These are phyloP conservation scores for Dicrurus megarhynchus DNA, from an alignment of 2,113 vertebrate genomes.

Conservation along the genomic window DNA sequence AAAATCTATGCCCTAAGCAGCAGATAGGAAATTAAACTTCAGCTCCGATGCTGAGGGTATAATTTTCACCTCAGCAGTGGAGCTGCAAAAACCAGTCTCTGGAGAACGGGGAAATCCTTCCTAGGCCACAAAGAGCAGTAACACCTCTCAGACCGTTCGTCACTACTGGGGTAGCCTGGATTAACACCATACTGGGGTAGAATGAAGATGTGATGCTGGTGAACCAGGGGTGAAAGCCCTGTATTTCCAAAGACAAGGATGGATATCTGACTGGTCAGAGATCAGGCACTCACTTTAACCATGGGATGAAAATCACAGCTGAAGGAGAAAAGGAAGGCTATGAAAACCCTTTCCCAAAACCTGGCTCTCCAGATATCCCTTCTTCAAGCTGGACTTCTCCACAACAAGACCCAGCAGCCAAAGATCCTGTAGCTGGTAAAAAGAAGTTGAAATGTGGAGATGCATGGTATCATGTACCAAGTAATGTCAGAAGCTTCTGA, in stretches of 20 bases:
- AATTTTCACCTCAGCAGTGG: constrained; percentile 11
- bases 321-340: background rate
- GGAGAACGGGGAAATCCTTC: constrained; percentile 9
- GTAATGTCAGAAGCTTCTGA: background rate
- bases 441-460: background rate
- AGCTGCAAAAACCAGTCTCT: constrained; percentile 1
- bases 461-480: background rate
- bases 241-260: background rate
- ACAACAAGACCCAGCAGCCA: background rate
- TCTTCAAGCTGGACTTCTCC: background rate
- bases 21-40: constrained; percentile 58
- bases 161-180: background rate
- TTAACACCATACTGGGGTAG: background rate
- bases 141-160: background rate
- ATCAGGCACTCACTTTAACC: background rate
- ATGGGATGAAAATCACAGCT: background rate
- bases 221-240: background rate
- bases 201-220: background rate
- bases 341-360: background rate
- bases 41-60: constrained; percentile 11
- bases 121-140: background rate
- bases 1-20: constrained; percentile 51
- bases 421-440: background rate
- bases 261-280: background rate
- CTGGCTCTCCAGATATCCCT: background rate